Conservation (phyloP, 2,888 invertebrate genomes). For the Scrobipalpa atriplicella region DNA sequence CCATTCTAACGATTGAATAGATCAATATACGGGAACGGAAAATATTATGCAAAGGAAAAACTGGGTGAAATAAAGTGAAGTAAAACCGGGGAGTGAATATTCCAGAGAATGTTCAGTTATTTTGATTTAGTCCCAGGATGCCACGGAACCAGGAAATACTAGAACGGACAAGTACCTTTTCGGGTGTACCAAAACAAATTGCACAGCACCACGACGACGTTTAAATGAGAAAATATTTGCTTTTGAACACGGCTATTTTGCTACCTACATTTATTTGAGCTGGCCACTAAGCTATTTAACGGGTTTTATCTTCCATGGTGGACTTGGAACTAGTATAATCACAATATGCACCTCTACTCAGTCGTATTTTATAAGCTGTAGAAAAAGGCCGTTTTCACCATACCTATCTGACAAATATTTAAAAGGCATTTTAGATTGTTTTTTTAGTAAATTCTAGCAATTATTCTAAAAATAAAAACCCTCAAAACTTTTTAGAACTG, state of each 20-base stretch:
- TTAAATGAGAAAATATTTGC: slow-evolving; percentile 10
- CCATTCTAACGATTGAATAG: slow-evolving; percentile 64
- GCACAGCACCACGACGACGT: not conserved
- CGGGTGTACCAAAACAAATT: not conserved
- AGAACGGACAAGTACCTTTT: not conserved
- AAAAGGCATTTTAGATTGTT: too few relatives aligned
- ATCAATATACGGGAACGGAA: slow-evolving; percentile 58
- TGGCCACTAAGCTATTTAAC: not conserved
- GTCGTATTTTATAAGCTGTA: too few relatives aligned
- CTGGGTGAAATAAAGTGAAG: slow-evolving; percentile 48
- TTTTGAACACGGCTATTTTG: not conserved
- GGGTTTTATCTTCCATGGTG: not conserved
- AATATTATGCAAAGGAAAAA: slow-evolving; percentile 47
- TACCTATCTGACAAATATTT: too few relatives aligned
- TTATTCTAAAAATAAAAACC: too few relatives aligned
- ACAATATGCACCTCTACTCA: too few relatives aligned
- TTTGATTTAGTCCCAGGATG: slow-evolving; percentile 55
- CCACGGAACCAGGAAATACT: not conserved
- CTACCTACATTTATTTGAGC: not conserved
- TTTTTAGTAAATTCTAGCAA: too few relatives aligned
- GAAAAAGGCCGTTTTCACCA: too few relatives aligned
- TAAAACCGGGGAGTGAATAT: slow-evolving; percentile 55
- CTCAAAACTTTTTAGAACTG: not conserved
- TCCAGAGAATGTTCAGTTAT: slow-evolving; percentile 61
- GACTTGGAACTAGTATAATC: too few relatives aligned